Percentiles rank a stretch among this genome's conserved stretches.
Conservation (phyloP, 2,888 invertebrate genomes). For the Acronicta psi region DNA sequence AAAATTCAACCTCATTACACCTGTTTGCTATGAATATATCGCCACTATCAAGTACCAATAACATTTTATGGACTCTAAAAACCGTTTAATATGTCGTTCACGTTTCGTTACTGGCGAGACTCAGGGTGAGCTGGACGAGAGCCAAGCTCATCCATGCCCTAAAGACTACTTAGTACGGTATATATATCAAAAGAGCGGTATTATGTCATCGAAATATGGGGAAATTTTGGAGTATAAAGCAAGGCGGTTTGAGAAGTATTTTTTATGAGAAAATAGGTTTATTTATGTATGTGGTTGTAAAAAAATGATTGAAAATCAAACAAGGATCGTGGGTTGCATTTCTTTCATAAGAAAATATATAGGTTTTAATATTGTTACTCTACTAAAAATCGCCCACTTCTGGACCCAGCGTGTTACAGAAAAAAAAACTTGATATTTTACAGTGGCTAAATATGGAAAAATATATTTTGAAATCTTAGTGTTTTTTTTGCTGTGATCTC, state of each 20-base stretch:
- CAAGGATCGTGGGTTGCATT: no score
- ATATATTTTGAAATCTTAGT: no score
- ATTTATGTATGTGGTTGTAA: no score
- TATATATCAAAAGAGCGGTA: conserved; percentile 40
- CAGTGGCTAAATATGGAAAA: no score
- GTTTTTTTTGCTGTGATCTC: no score
- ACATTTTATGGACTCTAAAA: conserved; percentile 54
- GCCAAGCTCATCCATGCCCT: conserved; percentile 55
- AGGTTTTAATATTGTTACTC: no score
- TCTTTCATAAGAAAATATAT: no score
- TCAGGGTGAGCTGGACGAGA: conserved; percentile 45
- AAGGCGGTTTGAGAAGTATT: not conserved
- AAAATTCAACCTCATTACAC: conserved; percentile 35
- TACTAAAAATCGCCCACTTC: no score
- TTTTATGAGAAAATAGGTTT: no score
- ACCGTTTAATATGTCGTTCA: conserved; percentile 56
- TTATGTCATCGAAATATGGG: conserved; percentile 22
- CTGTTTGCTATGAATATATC: conserved; percentile 52
- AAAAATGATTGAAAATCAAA: no score
- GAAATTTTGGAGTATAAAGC: conserved; percentile 4
- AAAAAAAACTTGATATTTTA: no score
- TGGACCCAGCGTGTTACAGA: no score
- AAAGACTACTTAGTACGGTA: conserved; percentile 48
- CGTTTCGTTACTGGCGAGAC: conserved; percentile 40
- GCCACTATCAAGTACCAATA: conserved; percentile 47